Evolutionary conservation across 2,888 invertebrate genomes (phyloP).

Genomic region (Coecobrya sp.): DNA sequence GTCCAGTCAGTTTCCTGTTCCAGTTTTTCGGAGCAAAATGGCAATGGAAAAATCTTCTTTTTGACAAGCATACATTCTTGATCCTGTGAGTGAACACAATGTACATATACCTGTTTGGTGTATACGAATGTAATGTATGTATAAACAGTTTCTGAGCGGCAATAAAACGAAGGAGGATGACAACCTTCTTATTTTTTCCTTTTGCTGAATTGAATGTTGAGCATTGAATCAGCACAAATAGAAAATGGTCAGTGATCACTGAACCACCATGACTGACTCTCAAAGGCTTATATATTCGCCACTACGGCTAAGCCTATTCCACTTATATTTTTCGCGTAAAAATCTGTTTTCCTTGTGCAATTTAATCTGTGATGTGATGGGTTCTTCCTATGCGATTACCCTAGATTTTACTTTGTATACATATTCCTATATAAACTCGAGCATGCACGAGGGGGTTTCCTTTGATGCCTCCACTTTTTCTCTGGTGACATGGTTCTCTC

Average conservation of each 20-base stretch:
- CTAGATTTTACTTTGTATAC: conserved; percentile 15
- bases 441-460: not conserved
- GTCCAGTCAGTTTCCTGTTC: conserved; percentile 37
- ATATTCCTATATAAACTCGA: conserved; percentile 13
- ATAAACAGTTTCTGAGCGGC: not conserved
- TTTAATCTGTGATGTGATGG: conserved; percentile 54
- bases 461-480: not conserved
- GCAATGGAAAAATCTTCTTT: not conserved
- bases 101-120: not conserved
- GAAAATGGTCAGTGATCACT: not conserved
- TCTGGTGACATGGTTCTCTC: conserved; percentile 34
- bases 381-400: conserved; percentile 46
- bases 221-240: conserved; percentile 10
- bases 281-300: not conserved
- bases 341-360: conserved; percentile 36
- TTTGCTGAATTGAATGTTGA: conserved; percentile 51
- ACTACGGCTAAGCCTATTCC: not conserved
- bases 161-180: not conserved
- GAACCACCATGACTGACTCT: not conserved
- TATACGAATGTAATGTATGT: not conserved
- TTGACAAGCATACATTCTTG: not conserved
- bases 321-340: not conserved
- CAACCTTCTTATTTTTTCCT: not conserved
- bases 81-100: not conserved
- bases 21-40: not conserved